phyloP scores from a whole-genome alignment of 2,113 vertebrate species.

The crab-eating macaque (Macaca fascicularis) region DNA sequence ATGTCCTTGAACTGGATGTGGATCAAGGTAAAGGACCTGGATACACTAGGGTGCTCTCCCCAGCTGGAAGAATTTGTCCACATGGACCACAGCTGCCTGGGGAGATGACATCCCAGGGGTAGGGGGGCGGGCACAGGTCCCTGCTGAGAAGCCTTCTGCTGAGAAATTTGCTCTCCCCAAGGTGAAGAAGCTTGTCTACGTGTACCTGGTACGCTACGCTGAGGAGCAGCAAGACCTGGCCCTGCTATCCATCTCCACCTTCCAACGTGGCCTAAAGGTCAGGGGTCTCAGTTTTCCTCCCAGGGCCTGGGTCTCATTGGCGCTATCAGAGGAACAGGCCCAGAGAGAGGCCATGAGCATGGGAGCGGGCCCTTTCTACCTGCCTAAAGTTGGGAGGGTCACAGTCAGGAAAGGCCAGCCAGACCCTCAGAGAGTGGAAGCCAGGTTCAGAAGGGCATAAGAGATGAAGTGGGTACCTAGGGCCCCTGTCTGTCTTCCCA shows the following conservation, averaged over 20 bases:
- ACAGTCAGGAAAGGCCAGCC: not conserved
- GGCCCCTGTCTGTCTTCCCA: not conserved
- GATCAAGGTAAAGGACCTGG: not conserved
- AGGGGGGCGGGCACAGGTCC: fast-evolving
- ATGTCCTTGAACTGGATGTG: not conserved
- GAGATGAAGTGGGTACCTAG: not conserved
- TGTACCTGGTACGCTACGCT: constrained; percentile 97
- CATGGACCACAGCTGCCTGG: fast-evolving
- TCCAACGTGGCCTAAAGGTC: constrained; percentile 98
- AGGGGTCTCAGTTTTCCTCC: not conserved
- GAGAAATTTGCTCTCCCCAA: not conserved
- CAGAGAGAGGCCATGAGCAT: not conserved
- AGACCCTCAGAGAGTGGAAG: not conserved
- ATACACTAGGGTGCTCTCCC: not conserved
- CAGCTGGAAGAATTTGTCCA: not conserved
- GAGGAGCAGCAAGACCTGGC: constrained; percentile 99
- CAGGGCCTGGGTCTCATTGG: not conserved
- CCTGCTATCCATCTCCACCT: constrained; percentile 97
- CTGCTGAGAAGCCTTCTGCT: not conserved
- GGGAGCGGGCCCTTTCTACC: not conserved
- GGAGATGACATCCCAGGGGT: not conserved
- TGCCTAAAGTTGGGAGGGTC: not conserved
- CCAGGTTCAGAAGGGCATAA: not conserved
- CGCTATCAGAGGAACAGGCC: too few species aligned
- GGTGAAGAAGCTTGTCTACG: constrained; percentile 98